A percentile compares a stretch with the other conserved stretches of the same genome.
These are phyloP conservation scores for Turdus rufiventris DNA, from an alignment of 2,113 vertebrate genomes.

Conservation along the genomic window DNA sequence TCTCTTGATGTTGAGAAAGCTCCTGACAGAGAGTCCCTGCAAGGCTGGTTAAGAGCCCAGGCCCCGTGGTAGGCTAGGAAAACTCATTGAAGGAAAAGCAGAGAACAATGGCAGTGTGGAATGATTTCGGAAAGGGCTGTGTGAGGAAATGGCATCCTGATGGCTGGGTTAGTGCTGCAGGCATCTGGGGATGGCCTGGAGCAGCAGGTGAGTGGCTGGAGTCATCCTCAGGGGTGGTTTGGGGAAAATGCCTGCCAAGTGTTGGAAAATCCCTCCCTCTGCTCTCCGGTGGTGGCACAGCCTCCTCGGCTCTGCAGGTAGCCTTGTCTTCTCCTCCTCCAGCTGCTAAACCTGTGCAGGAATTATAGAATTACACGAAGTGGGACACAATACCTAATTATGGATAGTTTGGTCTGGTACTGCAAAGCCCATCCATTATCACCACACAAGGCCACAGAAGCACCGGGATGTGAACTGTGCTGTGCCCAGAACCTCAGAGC, in stretches of 20 bases:
- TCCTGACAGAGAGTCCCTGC: not conserved
- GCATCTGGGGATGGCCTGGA: not conserved
- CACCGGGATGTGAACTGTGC: not conserved
- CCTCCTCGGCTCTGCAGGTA: not conserved
- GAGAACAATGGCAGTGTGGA: not conserved
- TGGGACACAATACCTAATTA: not conserved
- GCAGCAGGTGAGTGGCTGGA: not conserved
- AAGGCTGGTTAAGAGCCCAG: not conserved
- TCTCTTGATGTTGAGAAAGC: constrained; percentile 22
- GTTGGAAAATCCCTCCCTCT: not conserved
- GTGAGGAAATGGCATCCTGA: not conserved
- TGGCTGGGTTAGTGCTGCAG: rapidly evolving
- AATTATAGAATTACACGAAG: not conserved
- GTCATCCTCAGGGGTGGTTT: rapidly evolving
- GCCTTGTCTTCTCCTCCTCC: not conserved
- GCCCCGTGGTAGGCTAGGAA: not conserved
- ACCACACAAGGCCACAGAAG: rapidly evolving
- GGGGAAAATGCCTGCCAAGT: not conserved
- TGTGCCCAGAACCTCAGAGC: rapidly evolving
- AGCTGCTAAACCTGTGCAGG: not conserved
- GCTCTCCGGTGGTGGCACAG: not conserved
- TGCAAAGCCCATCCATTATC: rapidly evolving
- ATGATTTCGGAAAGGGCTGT: not conserved
- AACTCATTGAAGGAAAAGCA: not conserved
- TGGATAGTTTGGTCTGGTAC: rapidly evolving